Percentiles rank a stretch among this genome's conserved stretches.
Evolutionary conservation across 2,113 vertebrate genomes (phyloP).

Genomic region (Barbus barbus): DNA sequence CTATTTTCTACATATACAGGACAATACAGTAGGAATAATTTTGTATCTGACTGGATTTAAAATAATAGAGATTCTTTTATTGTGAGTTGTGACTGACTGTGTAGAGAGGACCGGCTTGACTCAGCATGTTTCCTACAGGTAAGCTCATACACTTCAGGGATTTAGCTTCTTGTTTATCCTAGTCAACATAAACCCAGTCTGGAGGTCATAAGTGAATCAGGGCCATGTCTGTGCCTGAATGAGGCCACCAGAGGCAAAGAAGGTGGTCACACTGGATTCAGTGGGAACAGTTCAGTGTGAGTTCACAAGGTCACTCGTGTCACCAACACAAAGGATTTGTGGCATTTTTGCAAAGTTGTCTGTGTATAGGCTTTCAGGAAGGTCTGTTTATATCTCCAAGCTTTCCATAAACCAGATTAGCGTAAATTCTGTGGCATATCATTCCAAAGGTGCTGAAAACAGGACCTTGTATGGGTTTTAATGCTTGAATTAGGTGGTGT

Average conservation of each 20-base stretch:
- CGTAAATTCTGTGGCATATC: conserved; percentile 56
- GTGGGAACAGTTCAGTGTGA: conserved; percentile 44
- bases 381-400: conserved; percentile 64
- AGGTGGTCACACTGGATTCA: conserved; percentile 29
- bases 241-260: not conserved
- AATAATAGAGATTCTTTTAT: not conserved
- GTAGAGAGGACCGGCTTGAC: not conserved
- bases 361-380: conserved; percentile 61
- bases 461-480: conserved; percentile 41
- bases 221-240: conserved; percentile 12
- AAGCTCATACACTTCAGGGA: conserved; percentile 73
- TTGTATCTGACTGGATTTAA: conserved; percentile 4
- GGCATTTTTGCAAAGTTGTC: conserved; percentile 61
- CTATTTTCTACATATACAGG: not conserved
- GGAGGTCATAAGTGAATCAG: conserved; percentile 70
- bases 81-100: conserved; percentile 6
- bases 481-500: conserved; percentile 52
- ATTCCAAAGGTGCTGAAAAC: conserved; percentile 62
- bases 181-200: conserved; percentile 66
- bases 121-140: conserved; percentile 63
- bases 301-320: conserved; percentile 65
- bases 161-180: conserved; percentile 76
- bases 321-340: conserved; percentile 63
- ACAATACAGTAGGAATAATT: not conserved
- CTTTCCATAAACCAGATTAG: conserved; percentile 59